A percentile compares a stretch with the other conserved stretches of the same genome.
Evolutionary conservation across 2,113 vertebrate genomes (phyloP).

Genomic region (Corythoichthys haematopterus): DNA sequence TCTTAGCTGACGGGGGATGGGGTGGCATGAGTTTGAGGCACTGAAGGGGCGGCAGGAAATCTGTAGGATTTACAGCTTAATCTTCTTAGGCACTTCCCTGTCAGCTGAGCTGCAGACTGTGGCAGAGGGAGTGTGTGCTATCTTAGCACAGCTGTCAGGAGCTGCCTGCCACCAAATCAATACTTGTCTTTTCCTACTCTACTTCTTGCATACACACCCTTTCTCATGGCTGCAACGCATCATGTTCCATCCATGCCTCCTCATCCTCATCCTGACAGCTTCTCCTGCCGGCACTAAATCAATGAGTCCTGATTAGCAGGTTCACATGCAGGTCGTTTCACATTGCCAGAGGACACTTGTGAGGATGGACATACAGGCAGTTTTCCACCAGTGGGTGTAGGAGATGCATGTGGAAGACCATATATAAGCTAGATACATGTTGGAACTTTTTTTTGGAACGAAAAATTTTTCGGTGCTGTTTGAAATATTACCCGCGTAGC

Average conservation of each 20-base stretch:
- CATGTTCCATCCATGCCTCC: constrained; percentile 7
- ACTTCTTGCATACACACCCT: constrained; percentile 4
- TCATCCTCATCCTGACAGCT: constrained; percentile 19
- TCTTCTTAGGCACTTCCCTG: constrained; percentile 51
- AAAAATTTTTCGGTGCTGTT: too few relatives aligned
- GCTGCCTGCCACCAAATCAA: constrained; percentile 53
- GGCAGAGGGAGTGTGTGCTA: constrained; percentile 28
- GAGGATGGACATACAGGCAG: neutral
- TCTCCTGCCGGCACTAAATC: constrained; percentile 38
- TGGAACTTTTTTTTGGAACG: too few relatives aligned
- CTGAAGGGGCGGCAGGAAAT: constrained; percentile 36
- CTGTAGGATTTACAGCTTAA: constrained; percentile 52
- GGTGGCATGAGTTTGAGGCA: neutral
- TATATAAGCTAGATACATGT: too few relatives aligned
- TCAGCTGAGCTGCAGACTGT: constrained; percentile 35
- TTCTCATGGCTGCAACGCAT: constrained; percentile 8
- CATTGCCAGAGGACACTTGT: constrained; percentile 21
- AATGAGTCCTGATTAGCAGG: constrained; percentile 52
- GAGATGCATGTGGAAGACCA: neutral
- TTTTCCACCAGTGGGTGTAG: neutral
- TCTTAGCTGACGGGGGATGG: constrained; percentile 7
- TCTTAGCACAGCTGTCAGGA: constrained; percentile 57
- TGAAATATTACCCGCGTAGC: too few relatives aligned
- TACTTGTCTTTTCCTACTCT: constrained; percentile 34
- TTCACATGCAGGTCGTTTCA: constrained; percentile 55